Evolutionary conservation across 2,888 invertebrate genomes (phyloP), one percentile per base, ranked within the genome.

Genomic region (Biston betularia): DNA sequence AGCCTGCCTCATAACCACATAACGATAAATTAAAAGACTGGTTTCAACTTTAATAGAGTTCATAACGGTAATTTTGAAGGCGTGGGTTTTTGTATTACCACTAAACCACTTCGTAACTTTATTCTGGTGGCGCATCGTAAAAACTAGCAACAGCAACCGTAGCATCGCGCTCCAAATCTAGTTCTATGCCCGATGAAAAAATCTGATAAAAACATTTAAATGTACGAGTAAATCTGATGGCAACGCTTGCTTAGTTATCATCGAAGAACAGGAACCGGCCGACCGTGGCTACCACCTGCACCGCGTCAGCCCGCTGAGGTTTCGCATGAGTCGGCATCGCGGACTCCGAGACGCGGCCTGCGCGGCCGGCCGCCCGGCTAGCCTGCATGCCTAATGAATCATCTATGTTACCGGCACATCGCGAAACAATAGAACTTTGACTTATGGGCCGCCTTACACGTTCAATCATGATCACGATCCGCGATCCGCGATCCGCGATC

Each of bases 271-370:
- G 66, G 54, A 68, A 59, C 58, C 68, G 65, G 70, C 71, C 61
- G 63, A 68, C 68, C 73, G 69, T 67, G 70, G 69, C 64, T 60
- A 65, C 66, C 62, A 68, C 59, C 71, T 66, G 71, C 65, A 63
- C 67, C 71, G 65, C 65, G 65, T 53, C 69, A 69, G 69, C 63
- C 70, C 70, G 64, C 64, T 66, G 44, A 72, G 78, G 90, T 89
- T 83, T 82, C 91, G 90, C 90, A 81, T 79, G 83, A 82, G 68
- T 88, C 87, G 83, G 61, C 86, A 92, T 89, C 81, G 85, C 88
- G 91, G 91, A 74, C 90, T 82, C 72, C 65, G 67, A 66, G 63
- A 58, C 65, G 65, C 46, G 58, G 68, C 40, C 40, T 15, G 53
- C 53, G n/a, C n/a, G n/a, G n/a, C n/a, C n/a, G 53, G 40, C 53